phyloP scores from a whole-genome alignment of 2,797 vertebrate genomes.

The Chloroceryle amazona region DNA sequence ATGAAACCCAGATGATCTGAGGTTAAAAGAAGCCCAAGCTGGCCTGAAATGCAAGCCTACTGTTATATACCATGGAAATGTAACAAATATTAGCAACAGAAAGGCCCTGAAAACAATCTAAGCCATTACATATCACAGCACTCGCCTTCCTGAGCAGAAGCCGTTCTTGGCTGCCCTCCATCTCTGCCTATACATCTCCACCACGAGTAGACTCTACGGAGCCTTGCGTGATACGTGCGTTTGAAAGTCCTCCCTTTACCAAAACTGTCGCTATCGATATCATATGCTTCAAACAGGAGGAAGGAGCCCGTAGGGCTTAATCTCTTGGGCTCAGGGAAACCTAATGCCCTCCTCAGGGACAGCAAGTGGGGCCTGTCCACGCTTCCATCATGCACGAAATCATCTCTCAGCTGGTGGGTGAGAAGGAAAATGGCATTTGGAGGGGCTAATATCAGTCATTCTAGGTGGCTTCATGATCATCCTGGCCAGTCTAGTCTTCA shows the following conservation, averaged over 20 bases:
- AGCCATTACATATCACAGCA: slow-evolving; percentile 64
- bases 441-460: neutral
- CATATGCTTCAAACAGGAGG: slow-evolving; percentile 75
- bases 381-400: neutral
- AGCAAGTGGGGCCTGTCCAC: slow-evolving; percentile 8
- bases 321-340: slow-evolving; percentile 54
- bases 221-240: slow-evolving; percentile 75
- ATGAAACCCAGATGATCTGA: slow-evolving; percentile 63
- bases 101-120: slow-evolving; percentile 75
- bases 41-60: slow-evolving; percentile 53
- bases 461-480: neutral
- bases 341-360: slow-evolving; percentile 5
- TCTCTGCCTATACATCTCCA: slow-evolving; percentile 75
- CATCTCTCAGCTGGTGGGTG: neutral
- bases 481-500: slow-evolving; percentile 12
- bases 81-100: slow-evolving; percentile 67
- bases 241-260: slow-evolving; percentile 65
- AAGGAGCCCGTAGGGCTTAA: slow-evolving; percentile 42
- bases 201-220: slow-evolving; percentile 80
- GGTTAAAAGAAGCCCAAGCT: slow-evolving; percentile 32
- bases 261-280: slow-evolving; percentile 75
- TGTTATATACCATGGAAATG: slow-evolving; percentile 48
- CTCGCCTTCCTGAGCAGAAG: slow-evolving; percentile 72
- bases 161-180: slow-evolving; percentile 81
- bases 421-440: neutral